Base-by-base conservation (phyloP, 2,888 invertebrate genomes). In the Ophion ventricosus region DNA sequence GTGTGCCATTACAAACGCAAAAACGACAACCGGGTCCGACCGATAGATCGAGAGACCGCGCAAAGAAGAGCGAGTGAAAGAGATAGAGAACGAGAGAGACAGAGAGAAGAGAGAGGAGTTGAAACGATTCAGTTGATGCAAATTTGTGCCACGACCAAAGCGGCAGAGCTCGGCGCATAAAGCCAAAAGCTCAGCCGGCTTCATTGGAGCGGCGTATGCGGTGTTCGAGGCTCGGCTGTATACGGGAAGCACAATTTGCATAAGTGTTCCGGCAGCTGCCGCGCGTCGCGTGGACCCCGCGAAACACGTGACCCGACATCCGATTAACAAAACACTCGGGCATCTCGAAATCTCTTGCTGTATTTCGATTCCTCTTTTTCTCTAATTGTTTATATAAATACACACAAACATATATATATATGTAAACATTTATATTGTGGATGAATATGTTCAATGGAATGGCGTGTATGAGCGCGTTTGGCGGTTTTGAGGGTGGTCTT, bases 241-340 rank as follows among this genome's bases (percentile, higher is more conserved):
- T 89, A 87, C 87, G 88, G 88, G 49, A 54, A 59, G 87, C 88
- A 80, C 88, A 89, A 92, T 92, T 92, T 92, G 91, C 92, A 92
- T 92, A 92, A 92, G 91, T 92, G 92, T 91, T 91, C 90, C 89
- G 90, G 91, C 92, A 92, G 92, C 92, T 91, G 92, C 82, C 90
- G 80, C 90, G 76, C 88, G 87, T 88, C 87, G 86, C 83, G 87
- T 85, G 74, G 82, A 87, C 87, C 88, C 88, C 88, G 89, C 89
- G 88, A 90, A 91, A 91, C 92, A 91, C 91, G 91, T 91, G 91
- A 89, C 91, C 87, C 87, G 88, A 89, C 90, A 89, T 90, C 89
- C 90, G 90, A 92, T 91, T 90, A 90, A 90, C 90, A 90, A 88
- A 23, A 88, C 88, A 87, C 61, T 57, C 78, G 66, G 67, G 61